Base-by-base conservation (phyloP, 2,797 vertebrate species). In the Eurystomus glaucurus region DNA sequence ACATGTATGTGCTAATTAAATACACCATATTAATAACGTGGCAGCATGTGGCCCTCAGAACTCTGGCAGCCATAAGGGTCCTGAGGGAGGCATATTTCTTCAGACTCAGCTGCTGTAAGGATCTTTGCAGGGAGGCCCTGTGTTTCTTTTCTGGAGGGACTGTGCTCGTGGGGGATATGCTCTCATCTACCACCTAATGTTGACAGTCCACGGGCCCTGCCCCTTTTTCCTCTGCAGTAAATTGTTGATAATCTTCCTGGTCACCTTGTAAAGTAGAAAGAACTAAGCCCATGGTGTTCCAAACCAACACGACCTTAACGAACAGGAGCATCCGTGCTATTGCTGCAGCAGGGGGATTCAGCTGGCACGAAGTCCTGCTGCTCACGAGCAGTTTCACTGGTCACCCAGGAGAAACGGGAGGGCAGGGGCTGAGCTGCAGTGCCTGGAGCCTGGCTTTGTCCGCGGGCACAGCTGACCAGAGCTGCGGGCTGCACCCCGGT, bases 41-140 rank as follows among this genome's bases (percentile, higher is more conserved):
- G 13, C 82, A 85, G 68, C 0, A 0, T 51, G 37, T 79, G 66
- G 52, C 25, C 8, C 54, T 74, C 9, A 14, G 69, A 91, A 90
- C 41, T 74, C 79, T 41, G 46, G 66, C 55, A 94, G 83, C 48
- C 25, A n/a, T 37, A 33, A 45, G 88, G 37, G 55, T 79, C 94
- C 85, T 18, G 33, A 77, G 80, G 85, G 72, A 93, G 50, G 20
- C 62, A 72, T 88, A 95, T 81, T 90, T 88, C 79, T 87, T 92
- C 57, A 83, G 68, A 55, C 26, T 45, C 87, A 88, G 16, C 72
- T 90, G 54, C 83, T 69, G 43, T 16, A 48, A 65, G 76, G 61
- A 55, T 69, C 76, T 86, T 84, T 55, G 41, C 52, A 88, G 89
- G 65, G 64, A 86, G 41, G 23, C 25, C 23, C 33, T 85, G 52